These are phyloP conservation scores for Zoanthus sociatus DNA, from an alignment of 92 coral and sea anemone species.

Conservation along the genomic window DNA sequence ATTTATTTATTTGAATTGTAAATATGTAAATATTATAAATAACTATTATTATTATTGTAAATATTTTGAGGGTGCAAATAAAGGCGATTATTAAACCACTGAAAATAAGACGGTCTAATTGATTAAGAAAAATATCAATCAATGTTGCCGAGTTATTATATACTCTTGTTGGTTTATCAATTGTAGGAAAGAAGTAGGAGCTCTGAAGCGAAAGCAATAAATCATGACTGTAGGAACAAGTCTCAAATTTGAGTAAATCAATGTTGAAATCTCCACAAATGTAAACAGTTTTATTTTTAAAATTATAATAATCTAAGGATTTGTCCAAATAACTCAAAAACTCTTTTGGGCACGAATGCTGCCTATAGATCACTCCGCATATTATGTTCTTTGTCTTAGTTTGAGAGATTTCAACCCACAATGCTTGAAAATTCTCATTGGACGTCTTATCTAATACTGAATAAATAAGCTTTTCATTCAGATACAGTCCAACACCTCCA, in stretches of 20 bases:
- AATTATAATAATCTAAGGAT: not conserved
- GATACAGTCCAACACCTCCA: conserved; percentile 68
- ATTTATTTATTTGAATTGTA: no score
- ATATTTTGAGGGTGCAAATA: no score
- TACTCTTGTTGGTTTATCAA: conserved; percentile 1
- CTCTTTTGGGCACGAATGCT: conserved; percentile 51
- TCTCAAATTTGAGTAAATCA: conserved; percentile 31
- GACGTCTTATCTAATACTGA: conserved; percentile 23
- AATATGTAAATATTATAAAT: no score
- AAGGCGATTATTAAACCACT: not conserved
- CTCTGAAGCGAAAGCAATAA: conserved; percentile 51
- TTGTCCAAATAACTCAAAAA: conserved; percentile 59
- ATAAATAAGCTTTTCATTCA: conserved; percentile 42
- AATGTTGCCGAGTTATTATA: no score
- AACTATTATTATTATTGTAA: no score
- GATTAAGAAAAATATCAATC: conserved; percentile 24
- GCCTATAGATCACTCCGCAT: conserved; percentile 49
- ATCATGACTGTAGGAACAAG: conserved; percentile 25
- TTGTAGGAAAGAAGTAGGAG: conserved; percentile 34
- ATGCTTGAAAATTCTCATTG: conserved; percentile 56
- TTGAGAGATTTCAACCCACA: conserved; percentile 63
- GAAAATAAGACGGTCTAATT: conserved; percentile 1
- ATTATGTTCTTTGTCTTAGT: conserved; percentile 51
- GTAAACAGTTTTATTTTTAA: conserved; percentile 50
- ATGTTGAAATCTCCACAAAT: conserved; percentile 66